A percentile compares a stretch with the other conserved stretches of the same genome.
Evolutionary conservation across 2,113 vertebrate genomes (phyloP).

Genomic region (Tupaia chinensis): DNA sequence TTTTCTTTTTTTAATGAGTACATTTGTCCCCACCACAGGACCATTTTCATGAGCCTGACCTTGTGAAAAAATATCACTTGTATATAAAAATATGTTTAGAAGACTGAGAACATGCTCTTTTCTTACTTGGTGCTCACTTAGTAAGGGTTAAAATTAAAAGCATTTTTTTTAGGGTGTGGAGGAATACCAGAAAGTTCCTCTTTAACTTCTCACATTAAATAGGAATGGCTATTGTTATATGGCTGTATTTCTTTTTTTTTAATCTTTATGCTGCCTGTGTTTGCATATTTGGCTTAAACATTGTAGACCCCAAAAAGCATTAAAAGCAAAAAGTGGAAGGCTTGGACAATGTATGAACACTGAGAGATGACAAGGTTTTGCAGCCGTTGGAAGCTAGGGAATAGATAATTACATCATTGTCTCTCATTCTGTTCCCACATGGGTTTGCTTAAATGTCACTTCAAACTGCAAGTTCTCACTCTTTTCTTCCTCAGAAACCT

Average conservation of each 20-base stretch:
- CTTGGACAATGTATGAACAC: slow-evolving; percentile 62
- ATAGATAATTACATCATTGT: slow-evolving; percentile 94
- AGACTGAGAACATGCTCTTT: neutral
- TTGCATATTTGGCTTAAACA: slow-evolving; percentile 53
- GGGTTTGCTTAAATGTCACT: slow-evolving; percentile 97
- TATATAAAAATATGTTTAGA: slow-evolving; percentile 23
- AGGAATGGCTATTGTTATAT: neutral
- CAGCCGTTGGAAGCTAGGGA: slow-evolving; percentile 79
- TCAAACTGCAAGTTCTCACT: slow-evolving; percentile 86
- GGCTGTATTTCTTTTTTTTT: slow-evolving; percentile 22
- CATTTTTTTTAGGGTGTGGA: neutral
- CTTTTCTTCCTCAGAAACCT: slow-evolving; percentile 82
- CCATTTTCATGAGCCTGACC: neutral
- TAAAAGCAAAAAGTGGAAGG: neutral
- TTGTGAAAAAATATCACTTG: neutral
- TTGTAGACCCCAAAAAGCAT: slow-evolving; percentile 38
- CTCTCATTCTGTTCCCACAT: slow-evolving; percentile 91
- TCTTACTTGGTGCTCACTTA: neutral
- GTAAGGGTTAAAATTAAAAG: slow-evolving; percentile 38
- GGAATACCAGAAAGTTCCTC: slow-evolving; percentile 10
- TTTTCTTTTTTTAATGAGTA: neutral
- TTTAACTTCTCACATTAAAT: slow-evolving; percentile 69
- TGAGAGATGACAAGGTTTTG: slow-evolving; percentile 77
- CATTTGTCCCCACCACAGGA: neutral
- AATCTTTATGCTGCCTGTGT: neutral